phyloP scores from a whole-genome alignment of 2,113 vertebrate species.

The Anthoscopus minutus region DNA sequence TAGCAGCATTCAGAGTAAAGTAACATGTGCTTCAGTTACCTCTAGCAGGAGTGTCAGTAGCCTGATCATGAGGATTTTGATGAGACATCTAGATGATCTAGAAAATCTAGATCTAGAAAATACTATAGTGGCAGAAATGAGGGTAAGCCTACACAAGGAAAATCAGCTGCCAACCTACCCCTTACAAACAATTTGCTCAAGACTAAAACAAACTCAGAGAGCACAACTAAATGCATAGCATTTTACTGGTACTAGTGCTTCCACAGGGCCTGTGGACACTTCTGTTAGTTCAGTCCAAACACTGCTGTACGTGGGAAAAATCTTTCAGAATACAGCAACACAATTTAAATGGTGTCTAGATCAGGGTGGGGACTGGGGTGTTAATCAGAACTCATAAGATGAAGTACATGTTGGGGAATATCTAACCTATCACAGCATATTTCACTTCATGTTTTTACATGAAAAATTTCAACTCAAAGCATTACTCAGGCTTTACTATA shows the following conservation, averaged over 20 bases:
- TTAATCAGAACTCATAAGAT: slow-evolving; percentile 47
- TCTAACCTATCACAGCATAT: slow-evolving; percentile 51
- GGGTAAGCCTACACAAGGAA: slow-evolving; percentile 22
- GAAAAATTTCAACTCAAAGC: slow-evolving; percentile 23
- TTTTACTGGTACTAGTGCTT: slow-evolving; percentile 63
- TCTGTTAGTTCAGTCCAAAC: slow-evolving; percentile 61
- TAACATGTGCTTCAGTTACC: slow-evolving; percentile 41
- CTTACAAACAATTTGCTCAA: slow-evolving; percentile 38
- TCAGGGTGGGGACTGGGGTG: slow-evolving; percentile 1
- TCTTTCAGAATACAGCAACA: slow-evolving; percentile 40
- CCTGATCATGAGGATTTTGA: neutral
- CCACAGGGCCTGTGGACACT: slow-evolving; percentile 66
- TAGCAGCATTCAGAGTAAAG: slow-evolving; percentile 50
- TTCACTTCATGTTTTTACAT: slow-evolving; percentile 15
- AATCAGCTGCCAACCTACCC: slow-evolving; percentile 41
- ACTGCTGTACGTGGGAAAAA: slow-evolving; percentile 44
- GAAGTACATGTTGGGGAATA: slow-evolving; percentile 38
- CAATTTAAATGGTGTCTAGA: slow-evolving; percentile 23
- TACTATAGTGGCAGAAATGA: slow-evolving; percentile 35
- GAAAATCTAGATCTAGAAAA: slow-evolving; percentile 33
- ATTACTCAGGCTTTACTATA: slow-evolving; percentile 27
- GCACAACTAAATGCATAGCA: slow-evolving; percentile 70
- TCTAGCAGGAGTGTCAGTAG: slow-evolving; percentile 38
- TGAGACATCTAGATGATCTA: neutral
- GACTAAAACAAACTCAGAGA: slow-evolving; percentile 59